Base-by-base conservation (phyloP, 2,113 vertebrate species). In the Caranx ignobilis region DNA sequence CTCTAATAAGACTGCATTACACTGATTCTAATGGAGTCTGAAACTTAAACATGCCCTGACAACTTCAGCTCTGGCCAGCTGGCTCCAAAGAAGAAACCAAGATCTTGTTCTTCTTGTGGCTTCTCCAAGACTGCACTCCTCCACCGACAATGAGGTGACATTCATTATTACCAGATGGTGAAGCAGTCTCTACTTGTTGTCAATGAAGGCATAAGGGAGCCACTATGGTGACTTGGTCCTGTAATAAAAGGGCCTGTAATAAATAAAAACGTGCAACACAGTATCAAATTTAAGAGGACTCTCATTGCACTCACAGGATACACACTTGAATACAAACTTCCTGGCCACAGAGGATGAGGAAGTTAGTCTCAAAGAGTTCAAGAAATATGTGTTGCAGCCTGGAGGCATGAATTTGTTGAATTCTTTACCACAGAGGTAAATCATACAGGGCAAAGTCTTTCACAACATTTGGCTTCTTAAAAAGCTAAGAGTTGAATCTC, bases 401-500 rank as follows among this genome's bases (percentile, higher is more conserved):
- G 0, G 9, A 18, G 77, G 80, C 65, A 32, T 11, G 6, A 47
- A 57, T 69, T 34, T 66, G 59, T n/a, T 62, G 74, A 74, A 82
- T 61, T 57, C 18, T 78, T 76, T 13, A n/a, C 37, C 5, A 34
- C 55, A 69, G 26, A 61, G 18, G 48, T 79, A 76, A 81, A 71
- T 85, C 43, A 63, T 56, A 1, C 21, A 35, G 35, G 4, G 21
- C 8, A 11, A 60, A 63, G 59, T 71, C 55, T 87, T 82, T 84
- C 62, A 76, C 59, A 81, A 81, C 61, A 55, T 72, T 70, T 31
- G 57, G 41, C 69, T 79, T 55, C 41, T 74, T 67, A 43, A 65
- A 34, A 48, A 59, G 69, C 54, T 18, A 19, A 65, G n/a, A 50
- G 34, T 54, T 10, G 50, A 71, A 52, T 77, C 67, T 77, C 48